Evolutionary conservation across 1,140 invertebrate genomes (phyloP), one percentile per base, ranked within the genome.

Genomic region (Vanessa atalanta): DNA sequence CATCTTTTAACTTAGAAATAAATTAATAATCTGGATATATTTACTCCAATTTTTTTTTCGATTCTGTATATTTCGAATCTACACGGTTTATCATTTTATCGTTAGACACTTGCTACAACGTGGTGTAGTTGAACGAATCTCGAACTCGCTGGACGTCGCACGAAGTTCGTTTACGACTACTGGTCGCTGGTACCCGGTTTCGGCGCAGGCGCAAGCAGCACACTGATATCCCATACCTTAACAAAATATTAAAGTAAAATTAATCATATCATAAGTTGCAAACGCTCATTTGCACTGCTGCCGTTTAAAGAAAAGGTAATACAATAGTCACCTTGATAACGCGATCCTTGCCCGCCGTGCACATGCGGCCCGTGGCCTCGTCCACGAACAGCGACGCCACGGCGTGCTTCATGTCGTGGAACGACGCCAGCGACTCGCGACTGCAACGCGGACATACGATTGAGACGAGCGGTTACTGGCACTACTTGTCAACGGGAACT

Each of bases 321-420:
- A 15, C 6, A 50, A 50, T 15, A 6, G 1, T 70, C 77, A 84
- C 83, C 94, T 99, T 99, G 79, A 99, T 98, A 71, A 99, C 93
- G 73, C 97, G 94, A 93, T 99, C 98, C 87, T 98, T 97, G 14
- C 98, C 98, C 61, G 99, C 96, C 11, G 98, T 99, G 53, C 99
- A 94, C 73, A 99, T 94, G 83, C 96, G 95, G 84, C 96, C 96
- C 9, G 96, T 95, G 43, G 96, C 94, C 88, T 98, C 97, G 93
- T 99, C 98, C 43, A 99, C 92, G 92, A 97, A 95, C 95, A 99
- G 97, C 60, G 95, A 95, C 4, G 96, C 94, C 77, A 99, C 96
- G 70, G 95, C 96, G 90, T 99, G 98, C 93, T 98, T 98, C 61
- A 97, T 96, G 93, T 99, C 98, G 89, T 99, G 97, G 90, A 98